Evolutionary conservation across 2,888 invertebrate genomes (phyloP), one percentile per base, ranked within the genome.

Genomic region (Blera fallax): DNA sequence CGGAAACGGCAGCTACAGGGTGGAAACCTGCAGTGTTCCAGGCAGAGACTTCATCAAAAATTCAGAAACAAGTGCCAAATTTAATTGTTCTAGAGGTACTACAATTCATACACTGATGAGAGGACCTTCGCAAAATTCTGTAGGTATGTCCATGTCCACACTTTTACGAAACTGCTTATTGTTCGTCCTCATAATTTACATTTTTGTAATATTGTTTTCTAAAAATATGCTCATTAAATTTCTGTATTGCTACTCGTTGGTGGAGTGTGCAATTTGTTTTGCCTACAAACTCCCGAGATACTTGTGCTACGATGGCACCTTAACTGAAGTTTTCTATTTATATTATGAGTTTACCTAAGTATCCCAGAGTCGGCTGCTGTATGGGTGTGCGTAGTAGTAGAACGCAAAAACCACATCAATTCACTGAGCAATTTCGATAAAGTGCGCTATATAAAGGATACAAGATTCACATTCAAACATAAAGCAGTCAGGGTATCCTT

Each of bases 391-490:
- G 16, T 14, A 62, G 16, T 4, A 43, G 50, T n/a, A 72, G 29
- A 58, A 73, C 40, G 37, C 32, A 60, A 65, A 52, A 80, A 67
- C 80, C 67, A 73, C 65, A 67, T 60, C 73, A 80, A 74, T 80
- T 80, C 54, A 69, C 60, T 67, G 74, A 69, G 43, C 74, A 81
- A 69, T 69, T 81, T 81, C 74, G 81, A 74, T 69, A 69, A 74
- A 69, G 62, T 74, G 48, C 8, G 52, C 45, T 11, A 16, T 64
- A 60, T 32, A 74, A 69, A 50, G 29, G 60, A 67, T 73, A 34
- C 72, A 64, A 43, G 21, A 37, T 52, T 21, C 24, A 2, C 1
- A 11, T 8, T 1, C 10, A 21, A 18, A 6, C 14, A 10, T 18
- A 32, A 7, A 37, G 10, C 11, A 60, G 48, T 50, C 58, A 48